Percentiles rank a stretch among this genome's conserved stretches.
These are phyloP conservation scores for Lasioglossum villosulum DNA, from an alignment of 2,888 invertebrate genomes.

Conservation along the genomic window DNA sequence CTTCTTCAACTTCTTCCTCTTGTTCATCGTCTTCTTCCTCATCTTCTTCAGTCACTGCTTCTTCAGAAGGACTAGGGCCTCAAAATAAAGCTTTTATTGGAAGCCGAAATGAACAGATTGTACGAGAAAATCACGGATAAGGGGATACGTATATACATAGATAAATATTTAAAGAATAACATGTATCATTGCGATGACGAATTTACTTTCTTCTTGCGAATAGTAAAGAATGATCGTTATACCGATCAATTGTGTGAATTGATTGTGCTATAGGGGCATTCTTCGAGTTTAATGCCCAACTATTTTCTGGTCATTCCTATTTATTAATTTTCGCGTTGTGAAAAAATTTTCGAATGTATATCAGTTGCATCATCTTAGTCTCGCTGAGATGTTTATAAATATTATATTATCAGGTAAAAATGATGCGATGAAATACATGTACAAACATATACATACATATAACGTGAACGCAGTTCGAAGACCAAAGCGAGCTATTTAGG, in stretches of 20 bases:
- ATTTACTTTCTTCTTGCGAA: constrained; percentile 37
- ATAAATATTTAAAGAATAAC: constrained; percentile 36
- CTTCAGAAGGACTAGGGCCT: constrained; percentile 75
- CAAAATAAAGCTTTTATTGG: constrained; percentile 74
- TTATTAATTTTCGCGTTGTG: constrained; percentile 50
- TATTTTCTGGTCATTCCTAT: constrained; percentile 57
- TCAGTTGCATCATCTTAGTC: constrained; percentile 40
- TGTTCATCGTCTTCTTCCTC: constrained; percentile 20
- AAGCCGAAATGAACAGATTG: constrained; percentile 70
- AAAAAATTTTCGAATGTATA: constrained; percentile 26
- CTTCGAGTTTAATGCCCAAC: constrained; percentile 42
- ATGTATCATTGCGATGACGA: constrained; percentile 31
- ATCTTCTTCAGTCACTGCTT: constrained; percentile 32
- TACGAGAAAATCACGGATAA: constrained; percentile 79
- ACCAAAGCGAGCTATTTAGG: constrained; percentile 60
- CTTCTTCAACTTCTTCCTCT: constrained; percentile 34
- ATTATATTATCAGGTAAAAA: constrained; percentile 34
- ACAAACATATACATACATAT: constrained; percentile 52
- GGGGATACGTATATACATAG: constrained; percentile 49
- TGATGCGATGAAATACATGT: constrained; percentile 48
- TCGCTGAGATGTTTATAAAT: constrained; percentile 44
- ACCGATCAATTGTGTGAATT: constrained; percentile 36
- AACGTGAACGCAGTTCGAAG: constrained; percentile 55
- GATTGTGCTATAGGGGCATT: constrained; percentile 37
- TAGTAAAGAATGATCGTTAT: constrained; percentile 42